phyloP scores from a whole-genome alignment of 2,797 vertebrate genomes.

The Acridotheres tristis region DNA sequence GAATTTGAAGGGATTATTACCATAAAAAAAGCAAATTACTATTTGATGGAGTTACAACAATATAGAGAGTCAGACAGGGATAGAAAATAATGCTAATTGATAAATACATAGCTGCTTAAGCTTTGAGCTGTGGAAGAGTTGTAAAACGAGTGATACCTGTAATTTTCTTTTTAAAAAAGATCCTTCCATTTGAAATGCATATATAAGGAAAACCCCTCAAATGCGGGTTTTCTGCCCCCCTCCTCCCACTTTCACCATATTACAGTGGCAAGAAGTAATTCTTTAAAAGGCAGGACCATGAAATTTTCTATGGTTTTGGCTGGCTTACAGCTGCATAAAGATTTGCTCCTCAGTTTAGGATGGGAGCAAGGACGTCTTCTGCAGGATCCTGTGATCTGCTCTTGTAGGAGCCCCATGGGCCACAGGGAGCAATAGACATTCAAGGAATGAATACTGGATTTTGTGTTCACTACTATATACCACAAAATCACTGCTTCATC shows the following conservation, averaged over 20 bases:
- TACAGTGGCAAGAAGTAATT: neutral
- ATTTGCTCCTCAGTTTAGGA: neutral
- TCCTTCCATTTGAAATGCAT: constrained; percentile 11
- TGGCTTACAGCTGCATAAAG: neutral
- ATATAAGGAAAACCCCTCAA: neutral
- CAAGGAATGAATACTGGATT: neutral
- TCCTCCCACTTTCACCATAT: neutral
- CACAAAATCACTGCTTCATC: neutral
- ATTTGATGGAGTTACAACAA: constrained; percentile 79
- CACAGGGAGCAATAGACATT: neutral
- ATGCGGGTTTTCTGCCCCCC: neutral
- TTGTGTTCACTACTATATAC: neutral
- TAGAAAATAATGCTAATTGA: constrained; percentile 76
- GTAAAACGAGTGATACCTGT: constrained; percentile 63
- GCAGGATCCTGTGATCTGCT: neutral
- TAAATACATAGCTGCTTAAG: constrained; percentile 70
- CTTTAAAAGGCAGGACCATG: constrained; percentile 1
- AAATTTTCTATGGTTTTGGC: neutral
- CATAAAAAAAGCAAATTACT: constrained; percentile 77
- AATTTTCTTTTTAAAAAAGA: constrained; percentile 50
- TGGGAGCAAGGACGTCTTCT: neutral
- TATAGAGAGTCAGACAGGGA: constrained; percentile 66
- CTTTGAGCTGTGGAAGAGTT: constrained; percentile 52
- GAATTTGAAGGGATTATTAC: constrained; percentile 78
- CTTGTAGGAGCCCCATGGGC: neutral